Conservation (phyloP, 2,113 vertebrate genomes). For the Scophthalmus maximus region DNA sequence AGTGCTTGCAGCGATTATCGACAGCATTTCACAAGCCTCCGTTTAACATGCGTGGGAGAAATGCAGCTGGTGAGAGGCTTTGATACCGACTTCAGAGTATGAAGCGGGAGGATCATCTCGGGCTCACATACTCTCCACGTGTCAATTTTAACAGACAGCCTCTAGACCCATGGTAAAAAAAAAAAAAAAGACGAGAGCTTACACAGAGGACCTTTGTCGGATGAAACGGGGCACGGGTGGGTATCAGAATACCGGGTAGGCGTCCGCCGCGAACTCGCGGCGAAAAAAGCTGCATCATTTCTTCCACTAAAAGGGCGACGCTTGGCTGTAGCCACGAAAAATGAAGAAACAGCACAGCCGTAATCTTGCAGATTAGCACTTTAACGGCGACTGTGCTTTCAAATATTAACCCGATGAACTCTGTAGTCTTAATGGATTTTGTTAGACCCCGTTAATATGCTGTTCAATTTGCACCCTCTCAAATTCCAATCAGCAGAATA, state of each 20-base stretch:
- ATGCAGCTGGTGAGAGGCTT: slow-evolving; percentile 29
- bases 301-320: background rate
- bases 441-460: slow-evolving; percentile 9
- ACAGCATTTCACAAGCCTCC: background rate
- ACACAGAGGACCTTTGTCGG: slow-evolving; percentile 14
- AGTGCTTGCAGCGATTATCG: background rate
- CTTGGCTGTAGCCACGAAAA: slow-evolving; percentile 16
- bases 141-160: background rate
- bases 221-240: slow-evolving; percentile 2
- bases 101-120: background rate
- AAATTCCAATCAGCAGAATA: background rate
- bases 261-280: slow-evolving; percentile 1
- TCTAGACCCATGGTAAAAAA: slow-evolving; percentile 27
- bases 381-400: slow-evolving; percentile 12
- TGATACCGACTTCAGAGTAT: slow-evolving; percentile 46
- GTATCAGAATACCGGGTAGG: background rate
- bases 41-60: slow-evolving; percentile 8
- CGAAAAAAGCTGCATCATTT: slow-evolving; percentile 15
- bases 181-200: no score
- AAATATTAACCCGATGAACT: slow-evolving; percentile 24
- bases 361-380: slow-evolving; percentile 26
- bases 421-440: slow-evolving; percentile 4
- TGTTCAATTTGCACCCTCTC: slow-evolving; percentile 1
- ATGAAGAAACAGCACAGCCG: slow-evolving; percentile 10
- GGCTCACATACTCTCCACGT: background rate